Conservation (phyloP, 2,797 vertebrate genomes). For the Squalus acanthias region DNA sequence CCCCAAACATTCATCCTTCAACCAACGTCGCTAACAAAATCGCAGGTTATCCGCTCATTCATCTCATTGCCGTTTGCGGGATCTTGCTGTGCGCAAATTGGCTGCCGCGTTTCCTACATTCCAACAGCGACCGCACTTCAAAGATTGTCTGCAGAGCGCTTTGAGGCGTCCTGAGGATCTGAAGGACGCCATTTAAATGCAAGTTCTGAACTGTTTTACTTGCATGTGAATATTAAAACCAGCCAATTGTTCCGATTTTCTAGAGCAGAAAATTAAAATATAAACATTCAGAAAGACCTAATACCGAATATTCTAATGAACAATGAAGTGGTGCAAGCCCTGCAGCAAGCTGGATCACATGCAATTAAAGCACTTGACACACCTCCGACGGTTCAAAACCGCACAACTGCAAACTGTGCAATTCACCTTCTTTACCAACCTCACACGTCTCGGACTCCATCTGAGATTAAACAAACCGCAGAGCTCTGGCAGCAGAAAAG, state of each 20-base stretch:
- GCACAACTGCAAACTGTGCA: neutral
- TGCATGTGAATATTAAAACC: neutral
- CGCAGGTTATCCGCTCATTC: neutral
- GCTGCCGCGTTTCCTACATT: neutral
- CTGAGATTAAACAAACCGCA: neutral
- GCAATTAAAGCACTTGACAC: neutral
- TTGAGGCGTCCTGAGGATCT: neutral
- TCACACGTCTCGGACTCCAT: neutral
- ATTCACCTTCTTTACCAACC: neutral
- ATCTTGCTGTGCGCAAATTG: neutral
- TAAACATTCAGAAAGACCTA: neutral
- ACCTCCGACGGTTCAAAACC: neutral
- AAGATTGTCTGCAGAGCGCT: neutral
- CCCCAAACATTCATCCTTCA: neutral
- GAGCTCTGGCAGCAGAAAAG: neutral
- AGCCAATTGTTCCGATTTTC: conserved; percentile 13
- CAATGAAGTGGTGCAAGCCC: neutral
- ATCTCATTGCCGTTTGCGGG: neutral
- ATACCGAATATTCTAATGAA: neutral
- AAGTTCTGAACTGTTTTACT: neutral
- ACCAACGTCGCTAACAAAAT: neutral
- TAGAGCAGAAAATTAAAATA: conserved; percentile 30
- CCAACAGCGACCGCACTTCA: no score
- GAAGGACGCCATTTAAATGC: neutral
- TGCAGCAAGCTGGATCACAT: neutral